phyloP scores from a whole-genome alignment of 2,888 invertebrate genomes.

The Pandemis cinnamomeana region DNA sequence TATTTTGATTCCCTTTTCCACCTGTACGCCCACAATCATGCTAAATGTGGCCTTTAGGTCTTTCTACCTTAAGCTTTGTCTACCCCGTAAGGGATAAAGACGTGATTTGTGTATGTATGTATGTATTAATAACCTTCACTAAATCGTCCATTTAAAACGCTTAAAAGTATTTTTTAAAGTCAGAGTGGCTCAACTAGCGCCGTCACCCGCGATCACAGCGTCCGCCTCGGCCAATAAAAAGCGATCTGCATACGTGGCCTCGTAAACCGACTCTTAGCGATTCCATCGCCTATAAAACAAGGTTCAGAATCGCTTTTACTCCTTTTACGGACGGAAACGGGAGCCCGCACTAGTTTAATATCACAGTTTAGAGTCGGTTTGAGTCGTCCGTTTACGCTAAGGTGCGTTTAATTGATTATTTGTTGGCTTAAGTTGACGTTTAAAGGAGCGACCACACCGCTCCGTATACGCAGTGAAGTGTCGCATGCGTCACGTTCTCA shows the following conservation, averaged over 20 bases:
- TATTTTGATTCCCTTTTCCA: too few relatives aligned
- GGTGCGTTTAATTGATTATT: neutral
- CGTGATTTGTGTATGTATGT: too few relatives aligned
- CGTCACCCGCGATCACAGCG: constrained; percentile 42
- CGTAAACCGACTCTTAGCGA: constrained; percentile 58
- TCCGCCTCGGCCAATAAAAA: constrained; percentile 45
- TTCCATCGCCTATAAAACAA: constrained; percentile 63
- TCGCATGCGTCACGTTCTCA: too few relatives aligned
- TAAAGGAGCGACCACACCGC: too few relatives aligned
- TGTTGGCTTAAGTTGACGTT: too few relatives aligned
- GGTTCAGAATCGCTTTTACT: constrained; percentile 47
- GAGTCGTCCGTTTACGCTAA: neutral
- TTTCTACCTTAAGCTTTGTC: too few relatives aligned
- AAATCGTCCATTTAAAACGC: too few relatives aligned
- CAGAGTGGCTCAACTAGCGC: neutral
- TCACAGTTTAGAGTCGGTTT: neutral
- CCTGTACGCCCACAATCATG: too few relatives aligned
- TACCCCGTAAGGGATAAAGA: too few relatives aligned
- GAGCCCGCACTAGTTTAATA: constrained; percentile 23
- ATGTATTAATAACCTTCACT: too few relatives aligned
- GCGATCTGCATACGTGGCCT: constrained; percentile 57
- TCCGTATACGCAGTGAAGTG: too few relatives aligned
- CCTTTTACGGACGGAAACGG: constrained; percentile 44
- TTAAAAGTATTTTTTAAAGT: neutral
- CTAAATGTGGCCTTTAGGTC: too few relatives aligned